Evolutionary conservation across 2,797 vertebrate genomes (phyloP).

Genomic region (Sibirionetta formosa): DNA sequence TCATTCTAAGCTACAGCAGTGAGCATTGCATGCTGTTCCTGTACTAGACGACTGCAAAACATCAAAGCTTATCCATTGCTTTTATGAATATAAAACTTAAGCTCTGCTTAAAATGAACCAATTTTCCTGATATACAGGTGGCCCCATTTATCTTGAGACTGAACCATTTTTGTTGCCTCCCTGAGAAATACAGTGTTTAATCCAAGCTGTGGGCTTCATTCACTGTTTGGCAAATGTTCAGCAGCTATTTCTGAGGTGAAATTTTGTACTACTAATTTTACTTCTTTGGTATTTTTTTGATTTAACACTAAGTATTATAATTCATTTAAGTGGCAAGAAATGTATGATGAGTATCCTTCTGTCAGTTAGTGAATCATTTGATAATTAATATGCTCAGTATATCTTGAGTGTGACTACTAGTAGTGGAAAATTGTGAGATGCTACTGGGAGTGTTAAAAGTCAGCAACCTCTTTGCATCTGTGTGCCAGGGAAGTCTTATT

Average conservation of each 20-base stretch:
- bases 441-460: not conserved
- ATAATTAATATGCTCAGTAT: not conserved
- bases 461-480: accelerated
- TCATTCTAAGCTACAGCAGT: not conserved
- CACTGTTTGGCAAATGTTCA: not conserved
- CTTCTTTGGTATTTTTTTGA: not conserved
- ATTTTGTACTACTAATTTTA: not conserved
- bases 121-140: not conserved
- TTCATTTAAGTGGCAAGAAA: not conserved
- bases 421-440: not conserved
- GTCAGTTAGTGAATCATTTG: not conserved
- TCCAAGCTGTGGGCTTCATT: not conserved
- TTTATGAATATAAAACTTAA: not conserved
- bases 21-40: not conserved
- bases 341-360: not conserved
- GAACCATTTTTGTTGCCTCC: not conserved
- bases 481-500: not conserved
- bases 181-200: not conserved
- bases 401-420: not conserved
- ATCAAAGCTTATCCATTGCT: not conserved
- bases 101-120: not conserved
- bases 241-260: not conserved
- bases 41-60: not conserved
- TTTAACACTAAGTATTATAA: not conserved
- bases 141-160: not conserved